A percentile compares a stretch with the other conserved stretches of the same genome.
Evolutionary conservation across 2,113 vertebrate genomes (phyloP).

Genomic region (Gobio gobio): DNA sequence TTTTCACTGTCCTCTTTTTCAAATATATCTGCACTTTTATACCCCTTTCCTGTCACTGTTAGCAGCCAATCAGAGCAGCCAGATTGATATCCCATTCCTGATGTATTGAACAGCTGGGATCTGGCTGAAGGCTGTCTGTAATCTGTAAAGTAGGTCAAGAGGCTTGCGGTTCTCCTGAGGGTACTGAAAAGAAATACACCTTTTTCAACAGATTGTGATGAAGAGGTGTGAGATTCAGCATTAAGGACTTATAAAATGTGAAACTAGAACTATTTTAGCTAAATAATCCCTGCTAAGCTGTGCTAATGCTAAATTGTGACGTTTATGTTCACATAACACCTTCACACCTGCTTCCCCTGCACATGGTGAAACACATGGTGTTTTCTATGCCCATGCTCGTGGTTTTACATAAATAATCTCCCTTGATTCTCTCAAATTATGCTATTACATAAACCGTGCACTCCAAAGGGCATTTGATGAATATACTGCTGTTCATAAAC

Average conservation of each 20-base stretch:
- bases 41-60: not conserved
- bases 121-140: constrained; percentile 23
- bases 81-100: constrained; percentile 21
- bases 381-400: not conserved
- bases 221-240: constrained; percentile 16
- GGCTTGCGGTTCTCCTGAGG: constrained; percentile 64
- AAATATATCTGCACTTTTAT: not conserved
- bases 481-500: constrained; percentile 8
- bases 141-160: constrained; percentile 68
- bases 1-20: not conserved
- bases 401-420: constrained; percentile 16
- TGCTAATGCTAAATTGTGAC: constrained; percentile 21
- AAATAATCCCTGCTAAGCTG: constrained; percentile 5
- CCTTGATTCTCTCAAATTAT: constrained; percentile 4
- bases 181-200: constrained; percentile 66
- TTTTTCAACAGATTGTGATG: constrained; percentile 47
- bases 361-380: constrained; percentile 3
- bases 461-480: constrained; percentile 18
- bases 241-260: constrained; percentile 15
- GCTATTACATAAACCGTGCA: not conserved
- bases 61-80: not conserved
- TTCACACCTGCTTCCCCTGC: constrained; percentile 2
- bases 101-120: constrained; percentile 23
- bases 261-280: constrained; percentile 1
- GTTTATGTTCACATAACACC: not conserved